A percentile compares a stretch with the other conserved stretches of the same genome.
phyloP scores from a whole-genome alignment of 2,888 invertebrate genomes.

The Syrista parreyssii region DNA sequence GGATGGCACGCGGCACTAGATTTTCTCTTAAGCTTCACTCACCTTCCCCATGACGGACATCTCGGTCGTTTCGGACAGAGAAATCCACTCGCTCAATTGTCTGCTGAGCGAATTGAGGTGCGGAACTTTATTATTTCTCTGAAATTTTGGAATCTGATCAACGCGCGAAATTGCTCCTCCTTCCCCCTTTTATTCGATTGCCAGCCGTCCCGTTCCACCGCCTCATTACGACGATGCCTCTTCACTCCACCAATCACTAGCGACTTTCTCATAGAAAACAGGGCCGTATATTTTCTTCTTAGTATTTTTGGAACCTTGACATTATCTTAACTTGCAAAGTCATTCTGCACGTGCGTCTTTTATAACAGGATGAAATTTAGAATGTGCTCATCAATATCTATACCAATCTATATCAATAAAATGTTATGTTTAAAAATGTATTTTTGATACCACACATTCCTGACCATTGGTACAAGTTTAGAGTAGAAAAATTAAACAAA shows the following conservation, averaged over 20 bases:
- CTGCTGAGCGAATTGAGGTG: slow-evolving; percentile 2
- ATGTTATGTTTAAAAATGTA: not conserved
- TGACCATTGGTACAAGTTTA: not conserved
- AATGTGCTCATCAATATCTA: not conserved
- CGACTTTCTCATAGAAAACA: slow-evolving; percentile 36
- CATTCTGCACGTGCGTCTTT: not conserved
- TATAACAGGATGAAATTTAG: not conserved
- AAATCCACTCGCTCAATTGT: slow-evolving; percentile 4
- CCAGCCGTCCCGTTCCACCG: slow-evolving; percentile 45
- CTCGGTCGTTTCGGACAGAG: slow-evolving; percentile 41
- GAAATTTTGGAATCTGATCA: slow-evolving; percentile 49
- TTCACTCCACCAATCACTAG: slow-evolving; percentile 40
- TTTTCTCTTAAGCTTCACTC: slow-evolving; percentile 31
- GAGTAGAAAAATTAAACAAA: not conserved
- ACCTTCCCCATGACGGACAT: slow-evolving; percentile 66
- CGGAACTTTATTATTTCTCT: slow-evolving; percentile 18
- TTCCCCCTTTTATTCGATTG: slow-evolving; percentile 62
- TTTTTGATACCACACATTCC: not conserved
- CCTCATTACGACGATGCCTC: slow-evolving; percentile 26
- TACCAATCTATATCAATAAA: not conserved
- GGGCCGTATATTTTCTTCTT: not conserved
- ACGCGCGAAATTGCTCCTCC: slow-evolving; percentile 62
- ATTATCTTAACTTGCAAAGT: not conserved
- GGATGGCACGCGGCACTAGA: slow-evolving; percentile 5
- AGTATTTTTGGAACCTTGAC: not conserved